Evolutionary conservation across 1,140 invertebrate species (phyloP).

Genomic region (Drosophila teissieri): DNA sequence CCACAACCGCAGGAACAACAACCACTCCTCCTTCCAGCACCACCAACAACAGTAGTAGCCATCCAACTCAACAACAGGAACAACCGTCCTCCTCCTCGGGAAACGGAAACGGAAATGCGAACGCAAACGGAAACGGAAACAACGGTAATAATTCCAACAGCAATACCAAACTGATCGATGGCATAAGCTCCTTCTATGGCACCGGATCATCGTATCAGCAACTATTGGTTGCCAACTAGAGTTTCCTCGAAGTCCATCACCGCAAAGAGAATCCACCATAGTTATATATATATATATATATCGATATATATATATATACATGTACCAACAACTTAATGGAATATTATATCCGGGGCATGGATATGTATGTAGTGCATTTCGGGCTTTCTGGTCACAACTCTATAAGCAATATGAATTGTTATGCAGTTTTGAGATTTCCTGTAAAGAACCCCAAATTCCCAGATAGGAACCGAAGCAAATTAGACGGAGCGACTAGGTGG

Average conservation of each 20-base stretch:
- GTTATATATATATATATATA: not conserved
- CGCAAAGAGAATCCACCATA: not conserved
- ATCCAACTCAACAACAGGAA: constrained; percentile 3
- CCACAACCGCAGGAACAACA: not conserved
- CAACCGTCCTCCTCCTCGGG: constrained; percentile 8
- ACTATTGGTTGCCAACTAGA: constrained; percentile 83
- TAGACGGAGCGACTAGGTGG: not conserved
- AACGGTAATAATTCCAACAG: constrained; percentile 18
- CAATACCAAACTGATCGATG: constrained; percentile 72
- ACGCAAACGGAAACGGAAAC: not conserved
- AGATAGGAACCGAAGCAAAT: not conserved
- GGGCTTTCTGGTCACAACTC: not conserved
- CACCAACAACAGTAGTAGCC: constrained; percentile 12
- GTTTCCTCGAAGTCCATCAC: not conserved
- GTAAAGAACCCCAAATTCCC: not conserved
- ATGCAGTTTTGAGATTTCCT: not conserved
- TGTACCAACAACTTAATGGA: too few relatives aligned
- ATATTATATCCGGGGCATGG: not conserved
- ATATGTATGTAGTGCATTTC: not conserved
- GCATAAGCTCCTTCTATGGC: constrained; percentile 82
- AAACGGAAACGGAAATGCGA: constrained; percentile 1
- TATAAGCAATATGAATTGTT: not conserved
- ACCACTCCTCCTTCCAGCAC: not conserved
- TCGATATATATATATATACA: not conserved
- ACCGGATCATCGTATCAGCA: constrained; percentile 78